Base-by-base conservation (phyloP, 2,113 vertebrate genomes). In the Morone chrysops region DNA sequence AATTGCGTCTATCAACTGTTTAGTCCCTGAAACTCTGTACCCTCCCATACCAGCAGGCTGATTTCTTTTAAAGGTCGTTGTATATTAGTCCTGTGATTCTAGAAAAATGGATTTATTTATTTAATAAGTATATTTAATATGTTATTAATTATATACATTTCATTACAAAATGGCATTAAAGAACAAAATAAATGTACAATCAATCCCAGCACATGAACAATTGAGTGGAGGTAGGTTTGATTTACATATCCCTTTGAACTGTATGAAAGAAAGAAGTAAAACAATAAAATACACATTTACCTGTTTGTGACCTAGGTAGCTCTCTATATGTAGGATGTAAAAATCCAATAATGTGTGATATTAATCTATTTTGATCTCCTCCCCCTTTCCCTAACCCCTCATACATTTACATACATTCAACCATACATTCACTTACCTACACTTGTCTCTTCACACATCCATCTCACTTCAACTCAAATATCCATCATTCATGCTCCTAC, bases 321-420 rank as follows among this genome's bases (percentile, higher is more conserved):
- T 22, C 31, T 31, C 31, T 31, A 31, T 31, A 63, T 80, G 60
- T 57, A 65, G 40, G 71, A 36, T 50, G 13, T 80, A 9, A 65
- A 14, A 71, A 22, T 76, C 0, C 22, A 59, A 16, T 60, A 18
- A 56, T 75, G 4, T 82, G 0, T 82, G 62, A 80, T 81, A 74
- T 31, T 87, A 87, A 93, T 67, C 31, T 6, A 31, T 75, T 57
- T 82, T 79, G 1, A 75, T 56, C 18, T 47, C 56, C 71, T 40
- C 36, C 70, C 70, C 20, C 43, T 53, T n/a, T 6, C 54, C 31
- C 76, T 6, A 2, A 75, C 72, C 75, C 31, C 54, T 74, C 76
- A 89, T 45, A 0, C 59, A 75, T 53, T 63, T 22, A 84, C 47
- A 67, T 47, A 43, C 66, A 77, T n/a, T 31, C 47, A 67, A 78